Evolutionary conservation across 1,140 invertebrate genomes (phyloP), one percentile per base, ranked within the genome.

Genomic region (Pararge aegeria): DNA sequence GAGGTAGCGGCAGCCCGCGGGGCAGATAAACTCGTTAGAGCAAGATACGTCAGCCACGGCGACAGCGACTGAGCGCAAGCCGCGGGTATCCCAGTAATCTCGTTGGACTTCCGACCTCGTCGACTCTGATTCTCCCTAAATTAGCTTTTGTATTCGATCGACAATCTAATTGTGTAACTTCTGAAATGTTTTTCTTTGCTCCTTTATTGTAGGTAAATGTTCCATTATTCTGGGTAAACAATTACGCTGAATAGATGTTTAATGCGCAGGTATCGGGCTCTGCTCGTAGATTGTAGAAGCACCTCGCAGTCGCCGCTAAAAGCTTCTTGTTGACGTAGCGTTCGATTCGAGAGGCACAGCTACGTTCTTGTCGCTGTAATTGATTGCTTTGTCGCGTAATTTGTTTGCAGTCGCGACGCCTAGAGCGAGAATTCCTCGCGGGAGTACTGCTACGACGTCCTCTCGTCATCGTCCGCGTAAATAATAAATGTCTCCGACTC

Each of bases 371-470:
- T 82, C 78, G 76, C 86, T 83, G 74, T 86, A 89, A 87, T 89
- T 89, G 86, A 89, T 89, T 89, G 87, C 84, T 89, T 87, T 87
- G 86, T 89, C 83, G 79, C 78, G 78, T 87, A 89, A 89, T 89
- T 89, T 89, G 86, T 89, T 89, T 89, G 83, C 71, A 72, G 66
- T 78, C 83, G 71, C 66, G 66, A 78, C 83, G 73, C 66, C 77
- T 68, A 67, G 69, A 73, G 75, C 73, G 80, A 66, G 67, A 62
- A 59, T 78, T 74, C 70, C 81, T 85, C 84, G 68, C 74, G 80
- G 78, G 83, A 86, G 55, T 66, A 63, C 40, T 61, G 66, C 49
- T 61, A 56, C 57, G 61, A 56, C 56, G 56, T 54, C 77, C 57
- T 57, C 70, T 80, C 75, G 70, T 83, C 82, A 77, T 82, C 70